Conservation (phyloP, 2,797 vertebrate species). For the Alca torda region DNA sequence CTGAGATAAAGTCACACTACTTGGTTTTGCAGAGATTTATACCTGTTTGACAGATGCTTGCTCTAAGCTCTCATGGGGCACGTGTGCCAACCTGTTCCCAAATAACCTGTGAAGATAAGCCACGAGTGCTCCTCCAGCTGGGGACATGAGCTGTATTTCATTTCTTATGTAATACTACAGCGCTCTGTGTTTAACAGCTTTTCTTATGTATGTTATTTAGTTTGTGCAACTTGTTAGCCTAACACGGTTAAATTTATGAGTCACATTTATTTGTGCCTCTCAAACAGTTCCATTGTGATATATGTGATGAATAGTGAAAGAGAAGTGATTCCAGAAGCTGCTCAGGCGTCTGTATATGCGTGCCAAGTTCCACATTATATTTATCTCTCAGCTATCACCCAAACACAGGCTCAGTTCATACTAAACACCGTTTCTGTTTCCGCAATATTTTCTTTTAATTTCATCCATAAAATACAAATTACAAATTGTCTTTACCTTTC, state of each 20-base stretch:
- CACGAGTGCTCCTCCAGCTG: background rate
- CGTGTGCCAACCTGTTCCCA: background rate
- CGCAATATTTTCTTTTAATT: conserved; percentile 47
- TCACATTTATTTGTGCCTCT: conserved; percentile 67
- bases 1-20: background rate
- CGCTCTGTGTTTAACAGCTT: conserved; percentile 44
- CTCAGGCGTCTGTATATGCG: conserved; percentile 28
- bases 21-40: background rate
- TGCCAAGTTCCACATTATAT: conserved; percentile 70
- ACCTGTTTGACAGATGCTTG: background rate
- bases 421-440: conserved; percentile 47
- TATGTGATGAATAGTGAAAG: conserved; percentile 61
- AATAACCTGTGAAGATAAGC: conserved; percentile 30
- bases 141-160: conserved; percentile 6
- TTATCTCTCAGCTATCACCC: conserved; percentile 72
- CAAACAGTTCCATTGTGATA: conserved; percentile 59
- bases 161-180: conserved; percentile 45
- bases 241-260: conserved; percentile 67
- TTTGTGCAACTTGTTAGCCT: conserved; percentile 66
- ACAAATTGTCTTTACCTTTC: conserved; percentile 48
- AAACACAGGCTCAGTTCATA: conserved; percentile 66
- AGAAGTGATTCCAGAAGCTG: conserved; percentile 61
- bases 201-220: conserved; percentile 67
- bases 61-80: background rate
- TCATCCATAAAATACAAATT: conserved; percentile 53